Evolutionary conservation across 2,113 vertebrate genomes (phyloP).

Genomic region (Struthidea cinerea): DNA sequence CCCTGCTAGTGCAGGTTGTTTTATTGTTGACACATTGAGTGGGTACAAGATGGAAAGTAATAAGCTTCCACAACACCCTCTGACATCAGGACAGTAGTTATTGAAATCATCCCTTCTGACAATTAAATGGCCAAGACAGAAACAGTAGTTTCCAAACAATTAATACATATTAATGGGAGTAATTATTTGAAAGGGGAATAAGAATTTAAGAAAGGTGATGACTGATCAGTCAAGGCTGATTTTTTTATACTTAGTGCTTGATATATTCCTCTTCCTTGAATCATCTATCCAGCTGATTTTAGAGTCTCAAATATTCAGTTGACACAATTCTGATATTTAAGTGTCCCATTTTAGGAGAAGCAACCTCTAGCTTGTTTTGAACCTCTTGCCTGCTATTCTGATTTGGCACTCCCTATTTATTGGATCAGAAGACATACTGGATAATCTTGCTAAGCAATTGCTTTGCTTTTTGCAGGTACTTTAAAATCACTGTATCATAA

Average conservation of each 20-base stretch:
- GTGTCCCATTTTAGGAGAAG: background rate
- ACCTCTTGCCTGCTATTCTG: background rate
- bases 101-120: background rate
- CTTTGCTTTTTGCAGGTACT: background rate
- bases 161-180: background rate
- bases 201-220: background rate
- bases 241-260: background rate
- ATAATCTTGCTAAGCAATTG: background rate
- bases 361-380: background rate
- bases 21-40: background rate
- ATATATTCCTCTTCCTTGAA: background rate
- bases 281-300: background rate
- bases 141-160: background rate
- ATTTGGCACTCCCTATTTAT: background rate
- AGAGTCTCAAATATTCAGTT: background rate
- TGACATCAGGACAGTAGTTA: background rate
- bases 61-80: background rate
- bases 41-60: background rate
- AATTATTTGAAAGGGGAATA: background rate
- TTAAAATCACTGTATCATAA: background rate
- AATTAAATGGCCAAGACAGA: rapidly evolving
- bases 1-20: background rate
- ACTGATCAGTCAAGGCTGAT: background rate
- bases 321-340: background rate
- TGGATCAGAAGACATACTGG: background rate